These are phyloP conservation scores for Antheraea yamamai DNA, from an alignment of 2,888 invertebrate species.

Conservation along the genomic window DNA sequence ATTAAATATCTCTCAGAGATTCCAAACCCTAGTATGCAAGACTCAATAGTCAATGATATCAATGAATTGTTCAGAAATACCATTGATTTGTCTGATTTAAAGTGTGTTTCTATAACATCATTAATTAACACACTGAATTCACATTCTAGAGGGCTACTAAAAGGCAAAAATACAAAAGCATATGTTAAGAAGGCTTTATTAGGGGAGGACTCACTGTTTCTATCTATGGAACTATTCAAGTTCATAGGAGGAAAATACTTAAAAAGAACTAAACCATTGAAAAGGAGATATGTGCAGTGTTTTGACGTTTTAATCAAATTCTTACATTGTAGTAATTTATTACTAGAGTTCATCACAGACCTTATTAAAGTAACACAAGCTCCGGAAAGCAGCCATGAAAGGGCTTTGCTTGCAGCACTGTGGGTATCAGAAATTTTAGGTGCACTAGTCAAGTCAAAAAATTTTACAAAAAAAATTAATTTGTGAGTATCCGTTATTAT, in stretches of 20 bases:
- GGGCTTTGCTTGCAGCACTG: slow-evolving; percentile 69
- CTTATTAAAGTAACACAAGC: slow-evolving; percentile 67
- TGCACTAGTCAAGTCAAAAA: slow-evolving; percentile 65
- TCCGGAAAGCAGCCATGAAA: slow-evolving; percentile 47
- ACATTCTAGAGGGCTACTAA: slow-evolving; percentile 54
- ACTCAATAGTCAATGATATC: slow-evolving; percentile 62
- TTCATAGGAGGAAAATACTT: slow-evolving; percentile 49
- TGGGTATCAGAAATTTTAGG: slow-evolving; percentile 79
- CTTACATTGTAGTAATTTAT: slow-evolving; percentile 75
- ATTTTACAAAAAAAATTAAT: slow-evolving; percentile 51
- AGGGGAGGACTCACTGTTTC: slow-evolving; percentile 59
- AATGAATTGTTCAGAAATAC: slow-evolving; percentile 58
- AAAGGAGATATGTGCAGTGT: slow-evolving; percentile 58
- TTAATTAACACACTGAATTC: slow-evolving; percentile 52
- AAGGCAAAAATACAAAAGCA: slow-evolving; percentile 40
- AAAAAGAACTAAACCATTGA: slow-evolving; percentile 44
- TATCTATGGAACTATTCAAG: slow-evolving; percentile 60
- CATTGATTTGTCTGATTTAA: slow-evolving; percentile 57
- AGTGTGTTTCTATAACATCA: slow-evolving; percentile 53
- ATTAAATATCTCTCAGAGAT: slow-evolving; percentile 67
- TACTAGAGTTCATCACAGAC: slow-evolving; percentile 71
- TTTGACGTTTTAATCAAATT: slow-evolving; percentile 81
- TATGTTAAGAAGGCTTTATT: slow-evolving; percentile 57
- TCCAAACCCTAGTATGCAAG: slow-evolving; percentile 55
- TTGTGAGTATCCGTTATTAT: slow-evolving; percentile 46